A percentile compares a stretch with the other conserved stretches of the same genome.
These are phyloP conservation scores for Lasioglossum figueresi DNA, from an alignment of 2,888 invertebrate genomes.

Conservation along the genomic window DNA sequence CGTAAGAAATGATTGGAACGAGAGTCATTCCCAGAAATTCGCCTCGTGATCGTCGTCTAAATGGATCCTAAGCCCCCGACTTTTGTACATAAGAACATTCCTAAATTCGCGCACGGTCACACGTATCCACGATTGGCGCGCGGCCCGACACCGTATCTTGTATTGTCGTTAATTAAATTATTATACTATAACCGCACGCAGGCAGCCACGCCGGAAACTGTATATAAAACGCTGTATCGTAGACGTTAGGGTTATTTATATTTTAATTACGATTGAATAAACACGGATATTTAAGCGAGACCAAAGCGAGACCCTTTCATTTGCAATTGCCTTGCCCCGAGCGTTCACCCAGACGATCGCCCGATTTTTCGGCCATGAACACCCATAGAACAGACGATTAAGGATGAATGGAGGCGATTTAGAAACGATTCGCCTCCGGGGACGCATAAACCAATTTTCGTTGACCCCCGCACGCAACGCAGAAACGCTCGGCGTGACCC, in stretches of 20 bases:
- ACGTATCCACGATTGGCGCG: constrained; percentile 43
- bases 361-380: not conserved
- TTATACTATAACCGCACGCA: constrained; percentile 53
- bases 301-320: not conserved
- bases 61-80: constrained; percentile 29
- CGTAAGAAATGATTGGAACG: constrained; percentile 22
- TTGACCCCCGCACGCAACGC: not conserved
- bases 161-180: constrained; percentile 70
- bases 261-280: constrained; percentile 50
- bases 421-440: not conserved
- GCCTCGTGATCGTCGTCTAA: constrained; percentile 39
- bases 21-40: constrained; percentile 55
- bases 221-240: constrained; percentile 54
- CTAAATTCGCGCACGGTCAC: constrained; percentile 56
- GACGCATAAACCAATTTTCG: not conserved
- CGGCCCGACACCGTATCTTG: constrained; percentile 45
- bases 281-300: constrained; percentile 51
- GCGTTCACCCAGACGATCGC: not conserved
- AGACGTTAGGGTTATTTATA: constrained; percentile 66
- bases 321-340: not conserved
- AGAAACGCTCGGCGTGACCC: not conserved
- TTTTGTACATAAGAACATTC: constrained; percentile 75
- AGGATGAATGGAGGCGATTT: not conserved
- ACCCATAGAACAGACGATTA: not conserved
- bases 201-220: constrained; percentile 46